phyloP scores from a whole-genome alignment of 2,113 vertebrate species.

The Ardeotis arabs region DNA sequence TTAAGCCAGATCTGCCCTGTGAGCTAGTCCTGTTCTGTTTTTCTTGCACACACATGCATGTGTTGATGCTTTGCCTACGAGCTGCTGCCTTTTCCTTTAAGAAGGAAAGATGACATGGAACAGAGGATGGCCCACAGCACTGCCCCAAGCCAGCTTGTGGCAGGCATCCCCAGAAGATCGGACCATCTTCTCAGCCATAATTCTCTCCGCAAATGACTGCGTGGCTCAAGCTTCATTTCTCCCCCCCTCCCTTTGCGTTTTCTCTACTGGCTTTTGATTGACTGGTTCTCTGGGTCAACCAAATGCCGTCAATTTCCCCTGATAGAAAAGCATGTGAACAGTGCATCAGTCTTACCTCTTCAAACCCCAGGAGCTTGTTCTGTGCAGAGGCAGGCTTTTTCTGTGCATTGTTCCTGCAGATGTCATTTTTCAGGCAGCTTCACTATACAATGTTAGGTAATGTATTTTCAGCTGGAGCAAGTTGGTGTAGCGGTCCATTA shows the following conservation, averaged over 20 bases:
- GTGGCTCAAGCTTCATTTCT: neutral
- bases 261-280: slow-evolving; percentile 29
- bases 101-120: neutral
- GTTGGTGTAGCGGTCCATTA: neutral
- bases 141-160: neutral
- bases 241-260: neutral
- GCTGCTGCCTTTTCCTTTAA: neutral
- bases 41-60: neutral
- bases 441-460: neutral
- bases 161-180: neutral
- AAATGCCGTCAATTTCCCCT: neutral
- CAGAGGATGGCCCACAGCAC: neutral
- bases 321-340: neutral
- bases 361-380: neutral
- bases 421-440: neutral
- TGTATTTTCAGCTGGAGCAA: neutral
- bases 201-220: neutral
- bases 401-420: neutral
- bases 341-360: neutral
- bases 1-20: neutral
- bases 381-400: neutral
- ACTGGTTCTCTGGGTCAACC: neutral
- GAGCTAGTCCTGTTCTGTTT: neutral
- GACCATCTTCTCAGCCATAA: neutral
- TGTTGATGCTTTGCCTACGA: neutral